Conservation (phyloP, 2,888 invertebrate species). For the Sicus ferrugineus region DNA sequence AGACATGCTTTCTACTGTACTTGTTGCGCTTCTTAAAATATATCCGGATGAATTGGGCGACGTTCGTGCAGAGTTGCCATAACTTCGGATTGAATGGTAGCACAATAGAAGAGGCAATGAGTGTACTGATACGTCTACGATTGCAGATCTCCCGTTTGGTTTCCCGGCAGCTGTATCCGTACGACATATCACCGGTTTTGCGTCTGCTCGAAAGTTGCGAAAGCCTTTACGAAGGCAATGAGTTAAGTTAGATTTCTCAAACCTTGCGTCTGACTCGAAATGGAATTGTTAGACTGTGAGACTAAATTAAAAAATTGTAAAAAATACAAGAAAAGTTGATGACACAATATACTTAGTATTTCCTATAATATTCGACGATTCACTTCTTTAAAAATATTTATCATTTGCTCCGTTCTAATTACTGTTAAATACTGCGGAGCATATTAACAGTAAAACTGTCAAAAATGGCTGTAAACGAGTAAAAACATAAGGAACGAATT, state of each 20-base stretch:
- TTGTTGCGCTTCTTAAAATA: conserved; percentile 84
- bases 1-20: conserved; percentile 88
- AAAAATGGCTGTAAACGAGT: no score
- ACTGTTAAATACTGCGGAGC: no score
- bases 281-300: no score
- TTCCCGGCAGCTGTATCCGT: conserved; percentile 83
- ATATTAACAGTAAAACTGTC: no score
- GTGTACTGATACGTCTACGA: conserved; percentile 79
- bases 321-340: no score
- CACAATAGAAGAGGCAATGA: conserved; percentile 83
- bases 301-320: no score
- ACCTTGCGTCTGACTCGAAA: no score
- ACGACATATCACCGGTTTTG: conserved; percentile 88
- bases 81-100: conserved; percentile 67
- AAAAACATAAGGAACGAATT: no score
- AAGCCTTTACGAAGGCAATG: conserved; percentile 84
- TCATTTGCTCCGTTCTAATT: no score
- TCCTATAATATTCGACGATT: no score
- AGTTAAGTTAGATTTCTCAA: conserved; percentile 74
- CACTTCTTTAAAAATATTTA: no score
- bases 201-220: conserved; percentile 85
- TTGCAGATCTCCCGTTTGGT: conserved; percentile 84
- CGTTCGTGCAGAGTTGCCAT: conserved; percentile 81
- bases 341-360: no score
- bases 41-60: conserved; percentile 82